phyloP scores from a whole-genome alignment of 2,797 vertebrate genomes.

The Sciurus carolinensis region DNA sequence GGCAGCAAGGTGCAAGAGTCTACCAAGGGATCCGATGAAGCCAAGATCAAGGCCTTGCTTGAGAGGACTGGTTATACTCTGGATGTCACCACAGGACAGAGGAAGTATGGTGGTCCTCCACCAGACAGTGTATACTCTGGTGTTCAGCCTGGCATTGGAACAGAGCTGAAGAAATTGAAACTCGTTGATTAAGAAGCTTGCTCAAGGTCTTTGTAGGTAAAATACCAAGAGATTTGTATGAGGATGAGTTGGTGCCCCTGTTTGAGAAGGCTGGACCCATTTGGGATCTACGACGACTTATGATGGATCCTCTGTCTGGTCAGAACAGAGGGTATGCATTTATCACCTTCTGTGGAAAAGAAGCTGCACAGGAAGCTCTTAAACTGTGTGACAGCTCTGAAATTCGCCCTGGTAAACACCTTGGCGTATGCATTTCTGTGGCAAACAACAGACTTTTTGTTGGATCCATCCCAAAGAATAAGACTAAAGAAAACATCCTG shows the following conservation, averaged over 20 bases:
- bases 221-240: too few species aligned
- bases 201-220: too few species aligned
- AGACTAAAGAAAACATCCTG: constrained; percentile 96
- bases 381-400: constrained; percentile 97
- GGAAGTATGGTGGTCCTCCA: constrained; percentile 98
- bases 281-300: too few species aligned
- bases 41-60: constrained; percentile 98
- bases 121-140: constrained; percentile 96
- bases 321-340: too few species aligned
- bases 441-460: constrained; percentile 99
- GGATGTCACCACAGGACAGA: constrained; percentile 98
- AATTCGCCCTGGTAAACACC: constrained; percentile 98
- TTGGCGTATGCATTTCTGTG: constrained; percentile 99
- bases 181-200: too few species aligned
- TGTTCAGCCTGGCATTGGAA: constrained; percentile 96
- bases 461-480: constrained; percentile 89
- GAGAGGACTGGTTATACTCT: constrained; percentile 98
- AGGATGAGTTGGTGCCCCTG: too few species aligned
- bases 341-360: too few species aligned
- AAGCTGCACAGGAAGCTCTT: too few species aligned
- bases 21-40: constrained; percentile 97
- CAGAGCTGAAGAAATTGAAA: constrained; percentile 91
- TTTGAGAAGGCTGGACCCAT: too few species aligned
- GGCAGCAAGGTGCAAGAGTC: constrained; percentile 98
- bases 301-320: too few species aligned